phyloP scores from a whole-genome alignment of 23 tunicate genomes.

The Pegea sp. region DNA sequence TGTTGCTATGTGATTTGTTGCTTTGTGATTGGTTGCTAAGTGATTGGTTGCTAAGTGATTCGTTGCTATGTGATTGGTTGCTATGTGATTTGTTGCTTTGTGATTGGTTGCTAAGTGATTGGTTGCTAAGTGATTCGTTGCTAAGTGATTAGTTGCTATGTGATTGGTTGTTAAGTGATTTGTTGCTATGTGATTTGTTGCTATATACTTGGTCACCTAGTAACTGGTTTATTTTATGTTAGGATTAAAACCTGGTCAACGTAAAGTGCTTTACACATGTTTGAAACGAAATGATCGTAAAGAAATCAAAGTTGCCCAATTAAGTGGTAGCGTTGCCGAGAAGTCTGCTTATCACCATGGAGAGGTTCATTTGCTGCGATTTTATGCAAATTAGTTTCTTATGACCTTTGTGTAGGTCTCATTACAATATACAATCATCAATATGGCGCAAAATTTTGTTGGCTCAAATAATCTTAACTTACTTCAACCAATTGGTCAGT shows the following conservation, averaged over 20 bases:
- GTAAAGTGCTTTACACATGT: constrained; percentile 92
- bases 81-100: no score
- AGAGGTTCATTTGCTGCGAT: constrained; percentile 26
- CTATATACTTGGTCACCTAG: no score
- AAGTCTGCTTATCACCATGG: constrained; percentile 97
- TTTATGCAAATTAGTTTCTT: not conserved
- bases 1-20: no score
- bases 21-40: no score
- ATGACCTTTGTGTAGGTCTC: constrained; percentile 22
- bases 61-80: no score
- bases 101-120: no score
- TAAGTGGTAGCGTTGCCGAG: constrained; percentile 95
- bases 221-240: not conserved
- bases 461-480: constrained; percentile 95
- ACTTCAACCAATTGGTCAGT: constrained; percentile 97
- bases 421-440: constrained; percentile 66
- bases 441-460: constrained; percentile 97
- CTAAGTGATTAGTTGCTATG: no score
- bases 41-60: no score
- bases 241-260: constrained; percentile 96
- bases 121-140: no score
- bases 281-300: constrained; percentile 81
- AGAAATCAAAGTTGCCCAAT: constrained; percentile 97
- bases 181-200: no score
- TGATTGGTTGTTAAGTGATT: no score